Evolutionary conservation across 2,113 vertebrate species (phyloP).

Genomic region (Catagonus wagneri): DNA sequence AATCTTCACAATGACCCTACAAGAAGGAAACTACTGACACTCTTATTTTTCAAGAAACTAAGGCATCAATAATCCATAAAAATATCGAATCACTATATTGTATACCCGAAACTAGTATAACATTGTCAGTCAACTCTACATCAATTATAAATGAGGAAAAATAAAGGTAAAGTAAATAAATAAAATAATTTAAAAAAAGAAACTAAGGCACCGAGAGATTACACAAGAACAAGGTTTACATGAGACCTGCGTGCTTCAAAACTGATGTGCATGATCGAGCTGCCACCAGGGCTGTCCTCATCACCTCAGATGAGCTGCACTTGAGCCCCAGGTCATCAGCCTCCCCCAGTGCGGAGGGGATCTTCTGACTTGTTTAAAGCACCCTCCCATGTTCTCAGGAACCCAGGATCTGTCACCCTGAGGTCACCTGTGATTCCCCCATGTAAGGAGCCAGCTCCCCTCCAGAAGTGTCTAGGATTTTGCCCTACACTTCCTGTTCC

Average conservation of each 20-base stretch:
- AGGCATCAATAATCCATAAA: background rate
- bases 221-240: background rate
- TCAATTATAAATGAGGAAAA: background rate
- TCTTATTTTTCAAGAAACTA: background rate
- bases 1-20: background rate
- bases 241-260: background rate
- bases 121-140: background rate
- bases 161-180: background rate
- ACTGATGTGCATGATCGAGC: accelerated
- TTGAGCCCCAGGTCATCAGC: background rate
- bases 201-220: background rate
- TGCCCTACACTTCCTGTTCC: background rate
- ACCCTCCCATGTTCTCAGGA: background rate
- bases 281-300: background rate
- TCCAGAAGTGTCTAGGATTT: background rate
- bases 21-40: background rate
- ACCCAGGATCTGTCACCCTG: background rate
- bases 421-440: background rate
- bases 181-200: background rate
- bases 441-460: background rate
- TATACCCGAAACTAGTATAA: background rate
- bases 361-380: background rate
- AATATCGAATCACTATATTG: background rate
- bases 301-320: background rate
- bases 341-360: background rate